Base-by-base conservation (phyloP, 2,113 vertebrate species). In the Synchiropus splendidus region DNA sequence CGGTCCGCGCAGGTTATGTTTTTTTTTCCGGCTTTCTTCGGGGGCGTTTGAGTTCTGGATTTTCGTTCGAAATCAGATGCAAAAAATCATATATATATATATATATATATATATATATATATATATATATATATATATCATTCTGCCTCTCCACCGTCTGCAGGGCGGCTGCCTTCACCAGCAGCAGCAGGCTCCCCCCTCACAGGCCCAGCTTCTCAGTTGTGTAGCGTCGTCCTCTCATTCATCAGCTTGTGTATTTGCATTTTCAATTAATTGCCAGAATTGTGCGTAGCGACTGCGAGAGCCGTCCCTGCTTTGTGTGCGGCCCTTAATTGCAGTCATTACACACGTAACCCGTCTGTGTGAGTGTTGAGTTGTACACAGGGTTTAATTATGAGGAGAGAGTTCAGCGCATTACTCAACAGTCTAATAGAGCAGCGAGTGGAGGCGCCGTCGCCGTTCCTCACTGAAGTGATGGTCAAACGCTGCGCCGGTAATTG, bases 201-300 rank as follows among this genome's bases (percentile, higher is more conserved):
- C 31, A 14, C 30, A 21, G 10, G 16, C 32, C 14, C 12, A 39
- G 42, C 50, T 40, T 51, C 30, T 61, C 58, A 67, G 75, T 69
- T 60, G 62, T 55, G 53, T 56, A 40, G 56, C 51, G 48, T 43
- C 46, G 46, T 53, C 68, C 49, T 51, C 69, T 70, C 75, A 78
- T 78, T 79, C 74, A 78, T 83, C 78, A 66, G 61, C 36, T 48
- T 42, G 60, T 71, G 63, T 79, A 78, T 84, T 83, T 83, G 72
- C 78, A 81, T 81, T 83, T 80, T 79, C 80, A 83, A 80, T 85
- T 83, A 81, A 83, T 82, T 70, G 70, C 54, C 67, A 42, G 65
- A 48, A 48, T 83, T 65, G 67, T 47, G 66, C 59, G n/a, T 40
- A 10, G 53, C 51, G 35, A 63, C 71, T 75, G 67, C 37, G 18